These are phyloP conservation scores for Heterodera schachtii DNA, from an alignment of 1,140 invertebrate species.

Conservation along the genomic window DNA sequence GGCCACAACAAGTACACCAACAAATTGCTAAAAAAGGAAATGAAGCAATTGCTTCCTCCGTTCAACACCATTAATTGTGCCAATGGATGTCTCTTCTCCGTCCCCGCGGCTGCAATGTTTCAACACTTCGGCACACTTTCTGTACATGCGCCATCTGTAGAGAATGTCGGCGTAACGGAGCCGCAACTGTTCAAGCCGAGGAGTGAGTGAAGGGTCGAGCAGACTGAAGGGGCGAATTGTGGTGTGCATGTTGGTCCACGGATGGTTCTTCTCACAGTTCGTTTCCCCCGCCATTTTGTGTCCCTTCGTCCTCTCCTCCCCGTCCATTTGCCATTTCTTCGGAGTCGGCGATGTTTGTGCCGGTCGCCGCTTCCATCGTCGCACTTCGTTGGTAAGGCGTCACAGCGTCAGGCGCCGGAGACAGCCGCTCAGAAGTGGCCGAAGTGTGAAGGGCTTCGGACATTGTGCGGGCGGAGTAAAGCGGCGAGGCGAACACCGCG, in stretches of 20 bases:
- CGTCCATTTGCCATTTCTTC: too few species aligned
- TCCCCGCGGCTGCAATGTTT: constrained; percentile 32
- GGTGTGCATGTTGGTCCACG: not conserved
- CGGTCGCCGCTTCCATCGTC: not conserved
- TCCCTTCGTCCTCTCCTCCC: not conserved
- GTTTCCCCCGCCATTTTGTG: not conserved
- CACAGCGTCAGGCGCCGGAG: constrained; percentile 8
- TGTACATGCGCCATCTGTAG: constrained; percentile 39
- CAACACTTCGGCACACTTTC: constrained; percentile 40
- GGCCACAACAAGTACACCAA: constrained; percentile 33
- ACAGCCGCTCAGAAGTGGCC: constrained; percentile 4
- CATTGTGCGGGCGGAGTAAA: not conserved
- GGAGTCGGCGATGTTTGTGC: too few species aligned
- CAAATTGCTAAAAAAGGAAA: constrained; percentile 31
- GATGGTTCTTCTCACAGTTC: not conserved
- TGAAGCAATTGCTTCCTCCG: constrained; percentile 1
- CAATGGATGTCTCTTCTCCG: constrained; percentile 16
- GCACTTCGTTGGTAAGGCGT: constrained; percentile 2
- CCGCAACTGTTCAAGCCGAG: constrained; percentile 33
- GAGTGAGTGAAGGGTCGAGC: constrained; percentile 26
- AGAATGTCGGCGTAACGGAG: constrained; percentile 32
- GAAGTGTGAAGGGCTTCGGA: not conserved
- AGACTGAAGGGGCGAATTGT: constrained; percentile 19
- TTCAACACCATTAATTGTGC: constrained; percentile 11
- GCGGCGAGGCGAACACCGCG: not conserved